Evolutionary conservation across 2,888 invertebrate genomes (phyloP), one percentile per base, ranked within the genome.

Genomic region (Acholoe squamosa): DNA sequence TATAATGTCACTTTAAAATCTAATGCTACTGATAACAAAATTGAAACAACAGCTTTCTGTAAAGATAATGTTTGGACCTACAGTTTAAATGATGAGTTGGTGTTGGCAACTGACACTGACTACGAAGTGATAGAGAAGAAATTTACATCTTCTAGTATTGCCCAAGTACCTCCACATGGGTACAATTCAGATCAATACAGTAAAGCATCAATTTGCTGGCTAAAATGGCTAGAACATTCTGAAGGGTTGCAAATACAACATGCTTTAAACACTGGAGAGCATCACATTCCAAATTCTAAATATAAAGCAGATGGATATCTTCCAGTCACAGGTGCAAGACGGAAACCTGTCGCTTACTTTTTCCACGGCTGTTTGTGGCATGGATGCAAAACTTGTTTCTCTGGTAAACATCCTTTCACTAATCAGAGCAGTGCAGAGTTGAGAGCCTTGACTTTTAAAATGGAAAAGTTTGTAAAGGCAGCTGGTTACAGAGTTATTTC

Each of bases 281-380:
- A 54, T 54, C 31, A 28, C 25, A 51, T 88, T 25, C 88, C 54
- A 22, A 19, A 25, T 25, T 31, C 54, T 28, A 71, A 71, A 28
- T 88, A 54, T 54, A 52, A 56, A 12, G 52, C 51, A 28, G 88
- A 88, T 52, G 88, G 88, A 31, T 88, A 56, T 51, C n/a, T 61
- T 12, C 61, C 61, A 12, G 61, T 19, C 22, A 61, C 61, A 61
- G 56, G 19, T 88, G 54, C 52, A 52, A 16, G 14, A 19, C 3
- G 22, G 22, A 22, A 56, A 56, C 52, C 25, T 28, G 28, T 56
- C n/a, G n/a, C n/a, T 54, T n/a, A 88, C 12, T 88, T 28, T 31
- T 51, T 43, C 28, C 61, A 61, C 19, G 88, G 88, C n/a, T 88
- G 88, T 28, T 19, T 88, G 19, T 88, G n/a, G n/a, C 88, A 88